Conservation (phyloP, 2,113 vertebrate genomes). For the Gallinago paraguaiae region DNA sequence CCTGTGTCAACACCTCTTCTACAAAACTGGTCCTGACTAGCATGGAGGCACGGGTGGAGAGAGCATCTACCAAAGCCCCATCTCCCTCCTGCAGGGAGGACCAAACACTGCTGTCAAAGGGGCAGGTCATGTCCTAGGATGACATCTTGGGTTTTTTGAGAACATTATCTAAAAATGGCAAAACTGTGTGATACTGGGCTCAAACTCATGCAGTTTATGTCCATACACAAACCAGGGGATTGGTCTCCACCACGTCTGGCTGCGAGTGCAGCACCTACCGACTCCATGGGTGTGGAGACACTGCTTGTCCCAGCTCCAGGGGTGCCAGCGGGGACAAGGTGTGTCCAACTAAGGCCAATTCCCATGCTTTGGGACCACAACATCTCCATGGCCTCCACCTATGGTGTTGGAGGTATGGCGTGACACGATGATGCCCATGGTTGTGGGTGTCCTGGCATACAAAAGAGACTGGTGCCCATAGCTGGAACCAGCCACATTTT, state of each 20-base stretch:
- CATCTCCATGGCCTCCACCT: background rate
- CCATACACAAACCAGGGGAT: background rate
- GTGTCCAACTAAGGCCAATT: fast-evolving
- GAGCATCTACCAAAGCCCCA: background rate
- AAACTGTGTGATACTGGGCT: background rate
- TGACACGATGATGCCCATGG: background rate
- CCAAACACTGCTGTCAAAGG: background rate
- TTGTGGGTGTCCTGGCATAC: background rate
- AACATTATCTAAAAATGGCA: background rate
- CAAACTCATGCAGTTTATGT: background rate
- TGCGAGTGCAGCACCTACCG: background rate
- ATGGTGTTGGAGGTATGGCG: fast-evolving
- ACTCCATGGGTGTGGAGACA: background rate
- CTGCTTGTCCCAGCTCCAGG: background rate
- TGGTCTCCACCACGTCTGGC: too few relatives aligned
- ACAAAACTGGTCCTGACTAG: background rate
- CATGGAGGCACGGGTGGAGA: background rate
- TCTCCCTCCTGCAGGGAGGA: background rate
- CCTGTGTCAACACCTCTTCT: background rate
- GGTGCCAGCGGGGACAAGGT: too few relatives aligned
- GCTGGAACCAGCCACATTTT: background rate
- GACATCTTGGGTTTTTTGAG: too few relatives aligned
- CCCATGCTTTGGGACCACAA: background rate
- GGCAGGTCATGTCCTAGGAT: too few relatives aligned
- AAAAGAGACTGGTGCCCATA: background rate